Conservation (phyloP, 1,140 invertebrate species). For the Eurytemora carolleeae region DNA sequence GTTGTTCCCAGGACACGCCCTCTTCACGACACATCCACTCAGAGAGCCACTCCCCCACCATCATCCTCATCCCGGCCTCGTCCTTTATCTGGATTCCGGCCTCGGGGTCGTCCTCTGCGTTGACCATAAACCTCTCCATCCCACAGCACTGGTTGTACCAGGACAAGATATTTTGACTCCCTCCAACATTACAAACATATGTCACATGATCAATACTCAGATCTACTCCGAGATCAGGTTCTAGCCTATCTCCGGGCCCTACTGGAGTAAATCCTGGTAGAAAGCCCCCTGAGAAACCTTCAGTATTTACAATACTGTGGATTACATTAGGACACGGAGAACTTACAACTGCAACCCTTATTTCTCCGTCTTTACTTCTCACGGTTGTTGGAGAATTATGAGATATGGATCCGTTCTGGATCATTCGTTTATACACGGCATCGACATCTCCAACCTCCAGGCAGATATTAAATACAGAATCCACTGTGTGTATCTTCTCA, state of each 20-base stretch:
- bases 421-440: too few species aligned
- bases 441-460: too few species aligned
- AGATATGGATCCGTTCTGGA: too few species aligned
- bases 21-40: background rate
- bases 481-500: too few species aligned
- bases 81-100: background rate
- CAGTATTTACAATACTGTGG: background rate
- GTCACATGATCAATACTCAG: background rate
- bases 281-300: background rate
- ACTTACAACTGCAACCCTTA: background rate
- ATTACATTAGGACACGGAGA: background rate
- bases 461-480: too few species aligned
- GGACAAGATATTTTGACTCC: background rate
- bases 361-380: too few species aligned
- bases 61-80: background rate
- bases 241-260: background rate
- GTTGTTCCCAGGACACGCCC: background rate
- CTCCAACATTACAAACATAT: background rate
- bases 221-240: background rate
- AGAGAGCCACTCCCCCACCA: background rate
- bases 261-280: background rate
- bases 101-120: too few species aligned
- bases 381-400: too few species aligned
- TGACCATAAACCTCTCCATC: too few species aligned
- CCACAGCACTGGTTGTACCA: background rate